Evolutionary conservation across 2,888 invertebrate genomes (phyloP).

Genomic region (Urechis unicinctus): DNA sequence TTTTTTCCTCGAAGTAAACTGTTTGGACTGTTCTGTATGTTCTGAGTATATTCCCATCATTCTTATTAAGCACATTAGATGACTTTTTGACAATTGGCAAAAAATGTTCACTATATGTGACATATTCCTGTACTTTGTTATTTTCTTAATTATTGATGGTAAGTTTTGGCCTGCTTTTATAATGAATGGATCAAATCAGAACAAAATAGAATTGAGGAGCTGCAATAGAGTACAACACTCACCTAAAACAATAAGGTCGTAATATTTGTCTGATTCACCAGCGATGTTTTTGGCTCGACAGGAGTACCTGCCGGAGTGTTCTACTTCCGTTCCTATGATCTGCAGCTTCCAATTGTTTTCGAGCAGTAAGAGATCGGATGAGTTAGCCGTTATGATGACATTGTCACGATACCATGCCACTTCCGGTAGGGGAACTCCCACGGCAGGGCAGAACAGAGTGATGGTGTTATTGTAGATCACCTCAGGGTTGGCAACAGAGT

Average conservation of each 20-base stretch:
- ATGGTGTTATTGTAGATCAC: constrained; percentile 36
- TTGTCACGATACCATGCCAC: constrained; percentile 45
- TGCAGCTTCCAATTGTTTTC: constrained; percentile 36
- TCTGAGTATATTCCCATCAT: too few species aligned
- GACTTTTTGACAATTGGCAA: too few species aligned
- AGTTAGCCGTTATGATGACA: constrained; percentile 3
- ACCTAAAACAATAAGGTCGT: constrained; percentile 58
- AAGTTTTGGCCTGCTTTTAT: too few species aligned
- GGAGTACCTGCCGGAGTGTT: constrained; percentile 50
- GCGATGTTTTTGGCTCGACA: constrained; percentile 60
- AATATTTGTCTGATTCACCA: constrained; percentile 51
- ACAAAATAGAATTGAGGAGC: not conserved
- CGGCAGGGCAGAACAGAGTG: constrained; percentile 49
- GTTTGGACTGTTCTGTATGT: too few species aligned
- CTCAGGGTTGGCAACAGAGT: constrained; percentile 32
- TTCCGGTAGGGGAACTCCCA: constrained; percentile 51
- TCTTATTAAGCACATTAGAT: too few species aligned
- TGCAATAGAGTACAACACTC: constrained; percentile 28
- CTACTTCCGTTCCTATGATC: constrained; percentile 23
- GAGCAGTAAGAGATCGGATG: constrained; percentile 12
- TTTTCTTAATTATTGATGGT: too few species aligned
- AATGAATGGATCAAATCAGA: too few species aligned
- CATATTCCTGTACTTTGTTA: too few species aligned
- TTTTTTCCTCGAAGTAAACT: too few species aligned
- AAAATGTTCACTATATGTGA: too few species aligned